Percentiles rank a stretch among this genome's conserved stretches.
Evolutionary conservation across 2,888 invertebrate species (phyloP).

Genomic region (Tanytarsus gracilentus): DNA sequence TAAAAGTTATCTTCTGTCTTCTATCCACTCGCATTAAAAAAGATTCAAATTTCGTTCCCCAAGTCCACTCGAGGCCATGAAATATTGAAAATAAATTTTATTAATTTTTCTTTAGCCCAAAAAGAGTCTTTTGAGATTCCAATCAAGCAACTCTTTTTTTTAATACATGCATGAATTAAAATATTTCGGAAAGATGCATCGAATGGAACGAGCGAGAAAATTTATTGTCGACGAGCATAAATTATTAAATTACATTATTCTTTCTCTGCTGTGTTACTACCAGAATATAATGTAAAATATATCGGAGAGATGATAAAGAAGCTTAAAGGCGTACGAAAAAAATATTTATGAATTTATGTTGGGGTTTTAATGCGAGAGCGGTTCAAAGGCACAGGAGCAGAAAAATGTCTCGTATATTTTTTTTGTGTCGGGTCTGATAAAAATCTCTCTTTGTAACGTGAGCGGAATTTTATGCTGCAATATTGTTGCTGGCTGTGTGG

Average conservation of each 20-base stretch:
- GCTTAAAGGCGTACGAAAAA: too few species aligned
- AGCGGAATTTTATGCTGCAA: constrained; percentile 4
- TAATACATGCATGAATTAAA: constrained; percentile 3
- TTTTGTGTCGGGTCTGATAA: too few species aligned
- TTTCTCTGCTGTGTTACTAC: neutral
- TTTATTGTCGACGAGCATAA: constrained; percentile 3
- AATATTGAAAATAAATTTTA: neutral
- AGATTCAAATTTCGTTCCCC: neutral
- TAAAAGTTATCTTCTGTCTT: too few species aligned
- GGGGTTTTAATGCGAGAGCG: neutral
- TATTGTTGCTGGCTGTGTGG: neutral
- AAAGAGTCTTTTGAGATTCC: neutral
- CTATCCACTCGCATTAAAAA: too few species aligned
- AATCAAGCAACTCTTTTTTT: neutral
- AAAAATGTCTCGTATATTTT: constrained; percentile 18
- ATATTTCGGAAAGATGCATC: constrained; percentile 10
- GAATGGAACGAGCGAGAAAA: neutral
- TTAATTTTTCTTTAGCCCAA: neutral
- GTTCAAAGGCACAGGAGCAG: neutral
- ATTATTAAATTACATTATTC: constrained; percentile 2
- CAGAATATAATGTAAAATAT: too few species aligned
- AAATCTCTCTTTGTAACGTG: constrained; percentile 12
- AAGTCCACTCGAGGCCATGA: neutral
- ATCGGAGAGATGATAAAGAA: constrained; percentile 4
- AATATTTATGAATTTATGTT: neutral